These are phyloP conservation scores for Glossophaga mutica DNA, from an alignment of 2,797 vertebrate genomes.

Conservation along the genomic window DNA sequence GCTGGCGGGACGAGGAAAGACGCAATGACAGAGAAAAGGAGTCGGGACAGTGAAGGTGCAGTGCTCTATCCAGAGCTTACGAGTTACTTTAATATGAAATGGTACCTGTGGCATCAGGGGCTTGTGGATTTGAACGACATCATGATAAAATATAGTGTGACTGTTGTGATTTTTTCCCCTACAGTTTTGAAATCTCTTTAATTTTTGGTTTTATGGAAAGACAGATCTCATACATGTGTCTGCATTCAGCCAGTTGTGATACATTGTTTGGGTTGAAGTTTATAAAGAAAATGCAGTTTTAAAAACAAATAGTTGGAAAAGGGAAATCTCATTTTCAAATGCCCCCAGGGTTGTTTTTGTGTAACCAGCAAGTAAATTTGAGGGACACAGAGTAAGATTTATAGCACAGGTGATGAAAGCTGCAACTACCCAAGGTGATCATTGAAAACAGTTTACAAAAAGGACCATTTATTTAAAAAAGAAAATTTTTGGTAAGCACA, in stretches of 20 bases:
- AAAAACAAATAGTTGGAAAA: slow-evolving; percentile 17
- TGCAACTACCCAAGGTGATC: background rate
- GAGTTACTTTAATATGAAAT: background rate
- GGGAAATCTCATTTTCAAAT: background rate
- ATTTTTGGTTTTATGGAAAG: background rate
- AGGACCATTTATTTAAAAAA: background rate
- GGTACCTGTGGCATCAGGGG: background rate
- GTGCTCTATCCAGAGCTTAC: background rate
- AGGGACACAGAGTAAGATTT: background rate
- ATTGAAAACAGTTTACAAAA: background rate
- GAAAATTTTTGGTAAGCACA: background rate
- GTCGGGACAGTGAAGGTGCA: background rate
- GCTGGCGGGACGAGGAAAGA: background rate
- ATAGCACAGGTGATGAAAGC: background rate
- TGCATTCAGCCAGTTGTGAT: background rate
- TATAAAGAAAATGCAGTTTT: background rate
- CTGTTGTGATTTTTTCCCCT: background rate
- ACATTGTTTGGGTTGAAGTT: background rate
- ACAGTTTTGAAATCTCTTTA: background rate
- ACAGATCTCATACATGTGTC: background rate
- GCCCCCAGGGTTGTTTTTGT: background rate
- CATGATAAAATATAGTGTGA: background rate
- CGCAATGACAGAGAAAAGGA: background rate
- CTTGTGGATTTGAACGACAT: background rate
- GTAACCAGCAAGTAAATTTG: background rate